Evolutionary conservation across 2,797 vertebrate genomes (phyloP), one percentile per base, ranked within the genome.

Genomic region (Thaleichthys pacificus): DNA sequence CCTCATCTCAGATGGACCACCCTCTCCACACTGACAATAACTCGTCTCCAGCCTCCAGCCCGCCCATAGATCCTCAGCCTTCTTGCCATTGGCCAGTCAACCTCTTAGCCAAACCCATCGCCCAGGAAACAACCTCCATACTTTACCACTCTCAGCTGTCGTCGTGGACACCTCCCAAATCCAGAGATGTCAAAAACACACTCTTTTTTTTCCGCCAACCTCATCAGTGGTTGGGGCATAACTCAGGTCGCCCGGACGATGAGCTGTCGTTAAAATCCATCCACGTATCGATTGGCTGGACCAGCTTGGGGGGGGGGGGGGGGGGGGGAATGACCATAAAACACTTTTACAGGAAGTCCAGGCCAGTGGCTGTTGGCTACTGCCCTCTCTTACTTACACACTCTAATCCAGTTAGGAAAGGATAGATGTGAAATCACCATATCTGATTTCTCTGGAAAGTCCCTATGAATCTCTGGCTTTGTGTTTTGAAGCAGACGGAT

Each of bases 331-430:
- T 57, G 64, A 73, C 70, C 80, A 85, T 91, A 88, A 90, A 89
- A 89, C 82, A 89, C 76, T 87, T 89, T 86, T 81, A 88, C 84
- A 87, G 83, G 84, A 87, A 84, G 83, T 77, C 81, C 82, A 72
- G 82, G 72, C 77, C 76, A 73, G 66, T 9, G 73, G n/a, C 38
- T 14, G 19, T 14, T 32, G 15, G 21, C 64, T 21, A 21, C 32
- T 8, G 15, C 32, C 19, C 26, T 15, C 30, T 78, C 80, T 11
- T 8, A 66, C 80, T 79, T 69, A 54, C 66, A 66, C 19, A 68
- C 72, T 61, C 69, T 70, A 54, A 54, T 54, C 51, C 51, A 54
- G 51, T 54, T 54, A 54, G 51, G 51, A n/a, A 17, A 54, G 17
- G 51, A 54, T 54, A 6, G 51, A 54, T 19, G 51, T 19, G 4